phyloP scores from a whole-genome alignment of 2,113 vertebrate species.

The Eclectus roratus region DNA sequence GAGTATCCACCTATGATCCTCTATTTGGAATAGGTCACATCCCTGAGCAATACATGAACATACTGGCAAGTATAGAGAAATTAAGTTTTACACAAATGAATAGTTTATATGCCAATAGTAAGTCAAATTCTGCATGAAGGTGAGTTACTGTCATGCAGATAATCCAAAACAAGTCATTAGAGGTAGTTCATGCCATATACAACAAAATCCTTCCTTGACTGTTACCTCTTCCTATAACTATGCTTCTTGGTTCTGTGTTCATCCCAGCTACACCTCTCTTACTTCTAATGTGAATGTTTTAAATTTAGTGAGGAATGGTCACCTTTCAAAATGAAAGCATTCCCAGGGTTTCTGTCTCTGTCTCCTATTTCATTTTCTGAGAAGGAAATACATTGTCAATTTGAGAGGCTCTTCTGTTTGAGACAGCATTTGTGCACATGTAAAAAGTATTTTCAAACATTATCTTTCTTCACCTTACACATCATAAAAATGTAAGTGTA shows the following conservation, averaged over 20 bases:
- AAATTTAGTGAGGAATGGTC: neutral
- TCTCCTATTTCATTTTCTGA: neutral
- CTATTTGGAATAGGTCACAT: accelerated
- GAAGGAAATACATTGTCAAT: neutral
- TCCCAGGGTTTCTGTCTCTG: neutral
- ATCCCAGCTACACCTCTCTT: neutral
- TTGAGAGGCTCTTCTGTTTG: neutral
- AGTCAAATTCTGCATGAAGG: neutral
- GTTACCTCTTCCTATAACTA: neutral
- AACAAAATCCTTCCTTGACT: neutral
- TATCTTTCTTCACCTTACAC: neutral
- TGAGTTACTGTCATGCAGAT: accelerated
- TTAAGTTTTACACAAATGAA: neutral
- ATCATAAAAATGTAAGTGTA: neutral
- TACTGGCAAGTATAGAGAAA: neutral
- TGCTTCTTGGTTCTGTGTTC: neutral
- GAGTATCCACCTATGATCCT: neutral
- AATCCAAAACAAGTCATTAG: neutral
- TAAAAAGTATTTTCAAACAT: neutral
- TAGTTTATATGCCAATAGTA: neutral
- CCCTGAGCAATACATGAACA: neutral
- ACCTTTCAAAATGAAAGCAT: neutral
- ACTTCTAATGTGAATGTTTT: neutral
- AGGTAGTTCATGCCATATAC: neutral
- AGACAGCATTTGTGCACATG: neutral